Base-by-base conservation (phyloP, 2,888 invertebrate species). In the Kryphioiulus occultus region DNA sequence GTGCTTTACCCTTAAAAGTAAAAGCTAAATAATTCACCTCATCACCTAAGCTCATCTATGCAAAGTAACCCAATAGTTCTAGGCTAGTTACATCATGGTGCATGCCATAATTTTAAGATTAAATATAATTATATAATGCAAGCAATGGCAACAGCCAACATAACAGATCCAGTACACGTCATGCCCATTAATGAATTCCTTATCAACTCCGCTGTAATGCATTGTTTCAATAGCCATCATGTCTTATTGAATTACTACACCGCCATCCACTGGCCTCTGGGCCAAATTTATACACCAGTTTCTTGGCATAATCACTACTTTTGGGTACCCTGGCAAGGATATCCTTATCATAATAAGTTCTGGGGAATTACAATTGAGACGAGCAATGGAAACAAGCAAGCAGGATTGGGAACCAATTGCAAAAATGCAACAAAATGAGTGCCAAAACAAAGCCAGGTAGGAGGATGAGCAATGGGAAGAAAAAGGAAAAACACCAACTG, bases 261-360 rank as follows among this genome's bases (percentile, higher is more conserved):
- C 85, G 88, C 92, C 92, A 92, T 85, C 92, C 92, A 88, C 90
- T 91, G 32, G 93, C 92, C 88, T 91, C 92, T 59, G 91, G 92
- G 12, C 92, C 92, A 88, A 92, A 91, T 89, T 91, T 91, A 90
- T 92, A 92, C 83, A 92, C 91, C 85, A 92, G 90, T 90, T 92
- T 92, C 90, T 91, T 91, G 26, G 92, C 92, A 88, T 92, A 92
- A 30, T 91, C 89, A 10, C 92, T 92, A 44, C 91, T 91, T 89
- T 92, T 92, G 39, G 92, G 92, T 42, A 92, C 92, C 22, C 91
- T 92, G 17, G 91, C 91, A 87, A 92, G 90, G 85, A 92, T 92
- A 88, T 91, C 90, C 89, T 91, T 92, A 88, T 91, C 91, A 89
- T 92, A 92, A 90, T 92, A 92, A 39, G 92, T 92, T 89, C 92